phyloP scores from a whole-genome alignment of 2,797 vertebrate species.

The Simalia tracyae region DNA sequence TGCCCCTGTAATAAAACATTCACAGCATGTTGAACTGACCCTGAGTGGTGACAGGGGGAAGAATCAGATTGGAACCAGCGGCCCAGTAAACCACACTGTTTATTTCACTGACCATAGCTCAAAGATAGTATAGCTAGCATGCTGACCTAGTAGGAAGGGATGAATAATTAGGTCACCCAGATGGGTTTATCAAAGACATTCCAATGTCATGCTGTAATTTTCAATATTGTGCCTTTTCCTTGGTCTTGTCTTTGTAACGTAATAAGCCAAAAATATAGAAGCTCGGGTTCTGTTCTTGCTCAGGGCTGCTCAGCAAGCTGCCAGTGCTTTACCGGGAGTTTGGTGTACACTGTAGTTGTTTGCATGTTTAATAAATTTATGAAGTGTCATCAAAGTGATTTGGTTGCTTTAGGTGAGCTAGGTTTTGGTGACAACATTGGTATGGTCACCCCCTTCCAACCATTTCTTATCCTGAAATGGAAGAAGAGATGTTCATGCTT shows the following conservation, averaged over 20 bases:
- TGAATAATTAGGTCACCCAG: background rate
- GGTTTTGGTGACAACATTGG: background rate
- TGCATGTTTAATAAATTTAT: background rate
- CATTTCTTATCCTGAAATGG: background rate
- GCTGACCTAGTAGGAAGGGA: background rate
- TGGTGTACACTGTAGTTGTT: background rate
- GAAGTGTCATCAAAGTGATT: background rate
- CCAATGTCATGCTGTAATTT: background rate
- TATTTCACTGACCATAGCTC: background rate
- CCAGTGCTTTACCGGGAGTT: background rate
- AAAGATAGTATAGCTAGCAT: background rate
- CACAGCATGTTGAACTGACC: background rate
- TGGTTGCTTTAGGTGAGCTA: background rate
- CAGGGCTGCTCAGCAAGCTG: background rate
- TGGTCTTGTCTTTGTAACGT: background rate
- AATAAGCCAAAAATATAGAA: background rate
- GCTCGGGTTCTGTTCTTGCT: background rate
- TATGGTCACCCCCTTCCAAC: background rate
- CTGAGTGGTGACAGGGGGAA: background rate
- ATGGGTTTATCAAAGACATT: background rate
- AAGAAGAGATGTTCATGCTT: background rate
- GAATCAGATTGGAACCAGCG: background rate
- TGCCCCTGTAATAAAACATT: background rate
- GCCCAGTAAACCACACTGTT: background rate
- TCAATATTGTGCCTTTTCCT: background rate